A percentile compares a stretch with the other conserved stretches of the same genome.
Evolutionary conservation across 2,113 vertebrate species (phyloP).

Genomic region (Ptychochromis oligacanthus): DNA sequence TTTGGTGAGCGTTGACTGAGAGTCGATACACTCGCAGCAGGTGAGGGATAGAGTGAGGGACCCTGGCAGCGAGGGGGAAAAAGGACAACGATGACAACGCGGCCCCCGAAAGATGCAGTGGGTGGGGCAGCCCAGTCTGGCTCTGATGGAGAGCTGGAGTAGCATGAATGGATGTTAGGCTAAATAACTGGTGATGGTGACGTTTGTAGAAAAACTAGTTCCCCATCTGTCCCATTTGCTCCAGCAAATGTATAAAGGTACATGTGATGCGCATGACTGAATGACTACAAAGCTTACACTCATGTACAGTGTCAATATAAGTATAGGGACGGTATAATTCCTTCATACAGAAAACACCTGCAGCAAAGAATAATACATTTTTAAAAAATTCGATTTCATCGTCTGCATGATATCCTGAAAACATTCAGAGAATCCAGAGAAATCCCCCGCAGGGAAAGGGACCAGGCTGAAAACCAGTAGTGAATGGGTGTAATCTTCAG

Average conservation of each 20-base stretch:
- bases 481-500: neutral
- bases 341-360: neutral
- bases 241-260: neutral
- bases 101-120: constrained; percentile 11
- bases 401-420: neutral
- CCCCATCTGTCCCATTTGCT: neutral
- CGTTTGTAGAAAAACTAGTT: neutral
- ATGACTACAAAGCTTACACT: neutral
- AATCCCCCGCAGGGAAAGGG: too few relatives aligned
- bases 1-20: constrained; percentile 70
- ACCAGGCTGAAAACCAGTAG: neutral
- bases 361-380: neutral
- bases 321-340: neutral
- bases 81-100: constrained; percentile 25
- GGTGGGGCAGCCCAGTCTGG: constrained; percentile 3
- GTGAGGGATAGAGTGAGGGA: constrained; percentile 62
- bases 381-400: neutral
- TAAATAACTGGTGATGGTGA: constrained; percentile 34
- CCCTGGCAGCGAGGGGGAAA: constrained; percentile 29
- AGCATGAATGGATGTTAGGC: constrained; percentile 24
- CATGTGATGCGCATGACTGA: neutral
- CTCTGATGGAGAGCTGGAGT: constrained; percentile 19
- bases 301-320: neutral
- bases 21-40: constrained; percentile 60
- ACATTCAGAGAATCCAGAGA: too few relatives aligned